Evolutionary conservation across 2,113 vertebrate species (phyloP), one percentile per base, ranked within the genome.

Genomic region (Felis catus): DNA sequence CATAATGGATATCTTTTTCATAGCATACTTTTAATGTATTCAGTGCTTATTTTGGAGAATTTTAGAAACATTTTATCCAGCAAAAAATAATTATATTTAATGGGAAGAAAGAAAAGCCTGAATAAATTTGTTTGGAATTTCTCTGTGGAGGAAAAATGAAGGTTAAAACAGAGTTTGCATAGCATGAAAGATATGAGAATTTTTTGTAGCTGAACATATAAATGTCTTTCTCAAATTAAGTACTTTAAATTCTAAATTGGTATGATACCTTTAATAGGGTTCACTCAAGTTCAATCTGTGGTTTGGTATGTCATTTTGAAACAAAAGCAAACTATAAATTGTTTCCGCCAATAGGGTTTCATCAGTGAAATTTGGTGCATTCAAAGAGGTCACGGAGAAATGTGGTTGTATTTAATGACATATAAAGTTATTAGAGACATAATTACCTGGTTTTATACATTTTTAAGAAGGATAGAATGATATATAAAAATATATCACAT

Each of bases 211-310:
- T 91, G 36, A 94, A 51, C 33, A 84, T 93, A 79, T 73, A 83
- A 93, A 96, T n/a, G 48, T 63, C 65, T 89, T 94, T 95, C 79
- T 96, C 86, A 61, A 90, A 78, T 92, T 88, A 89, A 55, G 7
- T n/a, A 19, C 71, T 94, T 94, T 74, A 66, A n/a, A 78, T 68
- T 89, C 91, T 94, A 96, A 97, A 55, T 96, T 1, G 7, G 23
- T 68, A 33, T 73, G 16, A 74, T 89, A 88, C 85, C 39, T 74
- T 97, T 94, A 41, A 95, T 39, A 89, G 61, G 53, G 76, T 78
- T 98, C 83, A 93, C n/a, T 93, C 63, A 86, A 95, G 85, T 91
- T 96, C 87, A 81, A 80, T 89, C 91, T 94, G 51, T 82, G 29
- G 13, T 94, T 97, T 39, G 94, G 51, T 82, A 55, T 94, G 45